Percentiles rank a stretch among this genome's conserved stretches.
Evolutionary conservation across 2,888 invertebrate genomes (phyloP).

Genomic region (Bruchidius siliquastri): DNA sequence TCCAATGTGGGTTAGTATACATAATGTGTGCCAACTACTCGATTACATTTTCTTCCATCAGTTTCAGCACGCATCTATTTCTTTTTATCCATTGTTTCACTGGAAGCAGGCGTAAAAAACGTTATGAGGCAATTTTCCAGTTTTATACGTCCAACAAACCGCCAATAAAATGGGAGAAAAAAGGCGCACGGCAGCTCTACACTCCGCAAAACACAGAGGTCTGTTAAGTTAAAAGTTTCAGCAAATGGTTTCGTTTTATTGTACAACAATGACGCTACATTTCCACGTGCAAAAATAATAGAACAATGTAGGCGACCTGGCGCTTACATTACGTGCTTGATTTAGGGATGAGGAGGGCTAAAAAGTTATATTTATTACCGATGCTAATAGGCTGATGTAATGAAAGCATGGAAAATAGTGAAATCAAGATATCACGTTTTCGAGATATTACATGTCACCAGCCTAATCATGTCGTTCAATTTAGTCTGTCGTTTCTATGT

Average conservation of each 20-base stretch:
- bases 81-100: background rate
- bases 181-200: background rate
- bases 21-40: no score
- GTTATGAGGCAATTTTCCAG: background rate
- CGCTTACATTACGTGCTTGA: background rate
- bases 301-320: background rate
- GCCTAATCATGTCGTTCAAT: no score
- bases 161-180: background rate
- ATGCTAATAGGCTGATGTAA: no score
- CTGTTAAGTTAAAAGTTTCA: background rate
- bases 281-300: background rate
- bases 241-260: background rate
- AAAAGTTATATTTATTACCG: no score
- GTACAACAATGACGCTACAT: background rate
- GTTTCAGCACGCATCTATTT: background rate
- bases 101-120: background rate
- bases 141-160: background rate
- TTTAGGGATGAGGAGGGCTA: background rate
- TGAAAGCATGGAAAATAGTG: no score
- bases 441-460: no score
- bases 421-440: no score
- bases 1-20: no score
- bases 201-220: background rate
- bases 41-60: background rate
- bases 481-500: no score